These are phyloP conservation scores for Caenorhabditis panamensis DNA, from an alignment of 2,888 invertebrate genomes.

Conservation along the genomic window DNA sequence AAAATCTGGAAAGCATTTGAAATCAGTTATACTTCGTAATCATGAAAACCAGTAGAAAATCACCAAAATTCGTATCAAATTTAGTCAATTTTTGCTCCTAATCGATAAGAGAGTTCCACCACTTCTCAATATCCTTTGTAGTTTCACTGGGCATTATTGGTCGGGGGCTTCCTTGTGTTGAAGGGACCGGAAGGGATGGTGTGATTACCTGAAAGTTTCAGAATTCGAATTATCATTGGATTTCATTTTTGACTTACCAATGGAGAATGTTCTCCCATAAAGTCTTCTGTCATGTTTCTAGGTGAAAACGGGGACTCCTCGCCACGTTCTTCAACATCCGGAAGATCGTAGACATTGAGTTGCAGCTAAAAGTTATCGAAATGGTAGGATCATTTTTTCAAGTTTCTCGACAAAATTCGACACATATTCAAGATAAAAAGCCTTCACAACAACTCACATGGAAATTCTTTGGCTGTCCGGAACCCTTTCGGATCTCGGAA, in stretches of 20 bases:
- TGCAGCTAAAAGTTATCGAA: conserved; percentile 61
- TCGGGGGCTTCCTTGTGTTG: conserved; percentile 55
- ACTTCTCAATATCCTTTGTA: conserved; percentile 60
- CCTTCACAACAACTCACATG: conserved; percentile 67
- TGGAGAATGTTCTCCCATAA: conserved; percentile 53
- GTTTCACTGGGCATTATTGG: conserved; percentile 50
- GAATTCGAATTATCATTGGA: not conserved
- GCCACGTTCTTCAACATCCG: conserved; percentile 76
- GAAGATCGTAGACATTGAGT: conserved; percentile 77
- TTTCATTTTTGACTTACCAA: conserved; percentile 19
- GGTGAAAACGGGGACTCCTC: conserved; percentile 74
- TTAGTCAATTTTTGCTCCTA: not conserved
- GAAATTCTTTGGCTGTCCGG: conserved; percentile 65
- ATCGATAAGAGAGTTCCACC: conserved; percentile 56
- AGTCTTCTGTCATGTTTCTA: conserved; percentile 52
- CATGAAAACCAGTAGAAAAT: not conserved
- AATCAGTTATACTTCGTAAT: conserved; percentile 9
- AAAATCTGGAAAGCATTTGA: conserved; percentile 31
- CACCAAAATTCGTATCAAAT: not conserved
- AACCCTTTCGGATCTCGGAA: conserved; percentile 58
- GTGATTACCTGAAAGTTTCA: conserved; percentile 53
- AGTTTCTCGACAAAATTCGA: not conserved
- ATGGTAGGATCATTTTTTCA: not conserved
- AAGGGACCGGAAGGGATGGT: conserved; percentile 47
- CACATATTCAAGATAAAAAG: not conserved